Percentiles rank a stretch among this genome's conserved stretches.
Conservation (phyloP, 2,113 vertebrate genomes). For the Pteruthius melanotis region DNA sequence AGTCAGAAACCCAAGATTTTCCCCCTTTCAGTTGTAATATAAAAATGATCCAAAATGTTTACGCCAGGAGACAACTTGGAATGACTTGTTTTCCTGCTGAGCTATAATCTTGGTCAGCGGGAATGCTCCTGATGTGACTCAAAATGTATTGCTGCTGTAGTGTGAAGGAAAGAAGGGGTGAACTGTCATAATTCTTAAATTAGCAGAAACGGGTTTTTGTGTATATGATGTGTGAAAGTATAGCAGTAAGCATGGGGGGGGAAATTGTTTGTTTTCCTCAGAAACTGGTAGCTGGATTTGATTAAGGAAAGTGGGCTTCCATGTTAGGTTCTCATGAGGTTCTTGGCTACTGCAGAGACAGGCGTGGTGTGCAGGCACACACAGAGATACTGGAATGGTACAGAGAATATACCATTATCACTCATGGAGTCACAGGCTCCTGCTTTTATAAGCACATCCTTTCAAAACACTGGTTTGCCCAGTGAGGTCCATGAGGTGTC, state of each 20-base stretch:
- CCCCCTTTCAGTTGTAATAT: not conserved
- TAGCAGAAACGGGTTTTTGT: not conserved
- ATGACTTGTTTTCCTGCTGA: slow-evolving; percentile 59
- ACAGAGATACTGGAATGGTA: not conserved
- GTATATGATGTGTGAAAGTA: not conserved
- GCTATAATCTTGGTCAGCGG: slow-evolving; percentile 60
- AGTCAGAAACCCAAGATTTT: not conserved
- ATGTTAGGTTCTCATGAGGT: not conserved
- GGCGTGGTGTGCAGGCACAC: not conserved
- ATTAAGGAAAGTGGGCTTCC: not conserved
- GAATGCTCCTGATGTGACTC: slow-evolving; percentile 48
- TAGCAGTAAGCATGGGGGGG: not conserved
- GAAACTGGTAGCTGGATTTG: not conserved
- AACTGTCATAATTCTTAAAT: slow-evolving; percentile 51
- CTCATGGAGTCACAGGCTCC: not conserved
- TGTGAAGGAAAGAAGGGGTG: slow-evolving; percentile 24
- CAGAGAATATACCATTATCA: not conserved
- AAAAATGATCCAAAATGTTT: slow-evolving; percentile 60
- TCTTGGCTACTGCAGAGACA: not conserved
- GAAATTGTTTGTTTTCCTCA: slow-evolving; percentile 15
- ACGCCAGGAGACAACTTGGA: slow-evolving; percentile 56
- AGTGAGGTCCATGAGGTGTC: not conserved
- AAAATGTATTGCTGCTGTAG: not conserved
- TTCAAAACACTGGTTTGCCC: not conserved
- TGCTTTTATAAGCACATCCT: not conserved